Percentiles rank a stretch among this genome's conserved stretches.
Evolutionary conservation across 2,113 vertebrate species (phyloP).

Genomic region (Lamprologus sp.): DNA sequence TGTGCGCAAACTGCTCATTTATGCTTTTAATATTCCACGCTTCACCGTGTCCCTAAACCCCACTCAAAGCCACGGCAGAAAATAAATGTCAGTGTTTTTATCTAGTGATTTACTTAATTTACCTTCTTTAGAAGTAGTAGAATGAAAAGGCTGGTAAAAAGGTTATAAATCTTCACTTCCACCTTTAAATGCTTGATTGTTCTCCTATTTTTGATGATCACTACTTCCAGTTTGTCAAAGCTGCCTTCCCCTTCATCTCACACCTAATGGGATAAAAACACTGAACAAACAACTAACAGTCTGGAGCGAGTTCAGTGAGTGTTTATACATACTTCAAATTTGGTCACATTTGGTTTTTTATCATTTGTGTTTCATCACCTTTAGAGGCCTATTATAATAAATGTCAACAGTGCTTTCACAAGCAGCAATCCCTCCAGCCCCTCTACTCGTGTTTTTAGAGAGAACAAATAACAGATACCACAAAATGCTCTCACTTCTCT

Average conservation of each 20-base stretch:
- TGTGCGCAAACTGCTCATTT: background rate
- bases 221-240: background rate
- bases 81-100: background rate
- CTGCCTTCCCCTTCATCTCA: background rate
- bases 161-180: background rate
- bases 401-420: background rate
- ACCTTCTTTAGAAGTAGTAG: background rate
- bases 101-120: background rate
- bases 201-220: background rate
- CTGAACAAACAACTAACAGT: background rate
- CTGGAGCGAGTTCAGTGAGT: too few species aligned
- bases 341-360: background rate
- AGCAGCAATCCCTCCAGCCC: background rate
- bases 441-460: background rate
- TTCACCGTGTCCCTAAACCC: background rate
- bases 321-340: background rate
- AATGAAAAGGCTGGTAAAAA: background rate
- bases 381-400: background rate
- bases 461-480: background rate
- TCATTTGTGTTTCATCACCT: background rate
- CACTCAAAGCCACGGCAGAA: background rate
- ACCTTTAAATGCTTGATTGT: background rate
- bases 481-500: background rate
- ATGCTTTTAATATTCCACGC: background rate
- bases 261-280: background rate